phyloP scores from a whole-genome alignment of 2,797 vertebrate species.

The Euphonia xanthogaster region DNA sequence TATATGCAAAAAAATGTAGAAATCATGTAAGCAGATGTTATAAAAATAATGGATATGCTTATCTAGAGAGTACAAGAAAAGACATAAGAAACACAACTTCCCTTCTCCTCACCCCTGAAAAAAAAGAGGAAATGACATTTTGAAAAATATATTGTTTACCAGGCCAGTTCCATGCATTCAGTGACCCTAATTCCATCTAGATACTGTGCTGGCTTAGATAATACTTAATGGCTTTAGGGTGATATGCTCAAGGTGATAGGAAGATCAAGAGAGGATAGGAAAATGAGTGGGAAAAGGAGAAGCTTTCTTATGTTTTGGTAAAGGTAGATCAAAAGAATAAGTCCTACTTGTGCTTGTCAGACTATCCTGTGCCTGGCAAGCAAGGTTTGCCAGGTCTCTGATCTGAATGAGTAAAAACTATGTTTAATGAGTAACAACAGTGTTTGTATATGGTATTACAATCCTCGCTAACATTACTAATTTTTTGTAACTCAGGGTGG shows the following conservation, averaged over 20 bases:
- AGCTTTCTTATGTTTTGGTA: not conserved
- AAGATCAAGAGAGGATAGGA: not conserved
- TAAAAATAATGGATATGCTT: not conserved
- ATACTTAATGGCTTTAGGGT: not conserved
- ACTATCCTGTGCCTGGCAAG: not conserved
- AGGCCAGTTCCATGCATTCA: not conserved
- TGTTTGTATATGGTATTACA: not conserved
- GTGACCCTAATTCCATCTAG: not conserved
- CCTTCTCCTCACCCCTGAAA: not conserved
- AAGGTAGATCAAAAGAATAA: not conserved
- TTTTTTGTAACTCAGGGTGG: accelerated
- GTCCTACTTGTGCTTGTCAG: not conserved
- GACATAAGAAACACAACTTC: not conserved
- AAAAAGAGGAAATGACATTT: not conserved
- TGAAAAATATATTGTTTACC: not conserved
- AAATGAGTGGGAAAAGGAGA: not conserved
- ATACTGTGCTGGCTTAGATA: not conserved
- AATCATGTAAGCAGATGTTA: not conserved
- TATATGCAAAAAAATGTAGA: not conserved
- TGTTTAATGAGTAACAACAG: not conserved
- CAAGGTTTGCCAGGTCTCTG: not conserved
- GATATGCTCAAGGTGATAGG: not conserved
- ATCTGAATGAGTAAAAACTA: not conserved
- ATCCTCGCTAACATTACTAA: accelerated
- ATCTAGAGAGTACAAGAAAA: not conserved